These are phyloP conservation scores for Acanthococcus lagerstroemiae DNA, from an alignment of 2,888 invertebrate species.

Conservation along the genomic window DNA sequence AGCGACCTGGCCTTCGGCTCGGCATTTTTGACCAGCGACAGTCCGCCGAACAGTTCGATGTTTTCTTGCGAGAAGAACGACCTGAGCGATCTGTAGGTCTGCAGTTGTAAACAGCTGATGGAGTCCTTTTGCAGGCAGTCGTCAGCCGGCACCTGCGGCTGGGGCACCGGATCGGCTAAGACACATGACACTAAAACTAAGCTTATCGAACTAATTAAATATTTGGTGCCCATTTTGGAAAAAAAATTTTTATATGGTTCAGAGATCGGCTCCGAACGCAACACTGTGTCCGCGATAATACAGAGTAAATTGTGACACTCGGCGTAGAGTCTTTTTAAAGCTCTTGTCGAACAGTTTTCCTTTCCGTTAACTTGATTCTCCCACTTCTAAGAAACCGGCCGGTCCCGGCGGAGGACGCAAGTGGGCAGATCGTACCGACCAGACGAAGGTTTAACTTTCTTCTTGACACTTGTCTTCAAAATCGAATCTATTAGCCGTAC, in stretches of 20 bases:
- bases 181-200: slow-evolving; percentile 19
- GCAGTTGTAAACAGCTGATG: slow-evolving; percentile 52
- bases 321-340: slow-evolving; percentile 27
- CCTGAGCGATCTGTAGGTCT: slow-evolving; percentile 49
- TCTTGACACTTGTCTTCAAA: slow-evolving; percentile 28
- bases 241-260: slow-evolving; percentile 10
- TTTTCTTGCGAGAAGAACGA: slow-evolving; percentile 50
- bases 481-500: slow-evolving; percentile 9
- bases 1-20: slow-evolving; percentile 40
- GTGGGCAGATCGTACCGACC: slow-evolving; percentile 22
- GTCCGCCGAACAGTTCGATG: slow-evolving; percentile 49
- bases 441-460: slow-evolving; percentile 28
- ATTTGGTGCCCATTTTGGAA: slow-evolving; percentile 16
- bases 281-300: slow-evolving; percentile 24
- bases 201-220: slow-evolving; percentile 12
- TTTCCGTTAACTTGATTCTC: slow-evolving; percentile 16
- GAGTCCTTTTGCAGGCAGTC: slow-evolving; percentile 53
- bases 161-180: slow-evolving; percentile 22
- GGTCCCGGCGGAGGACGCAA: slow-evolving; percentile 6
- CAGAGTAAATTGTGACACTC: slow-evolving; percentile 24
- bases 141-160: not conserved
- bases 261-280: slow-evolving; percentile 24
- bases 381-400: slow-evolving; percentile 29
- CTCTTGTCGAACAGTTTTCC: slow-evolving; percentile 11
- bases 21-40: slow-evolving; percentile 44